These are phyloP conservation scores for Plebejus argus DNA, from an alignment of 2,888 invertebrate genomes.

Conservation along the genomic window DNA sequence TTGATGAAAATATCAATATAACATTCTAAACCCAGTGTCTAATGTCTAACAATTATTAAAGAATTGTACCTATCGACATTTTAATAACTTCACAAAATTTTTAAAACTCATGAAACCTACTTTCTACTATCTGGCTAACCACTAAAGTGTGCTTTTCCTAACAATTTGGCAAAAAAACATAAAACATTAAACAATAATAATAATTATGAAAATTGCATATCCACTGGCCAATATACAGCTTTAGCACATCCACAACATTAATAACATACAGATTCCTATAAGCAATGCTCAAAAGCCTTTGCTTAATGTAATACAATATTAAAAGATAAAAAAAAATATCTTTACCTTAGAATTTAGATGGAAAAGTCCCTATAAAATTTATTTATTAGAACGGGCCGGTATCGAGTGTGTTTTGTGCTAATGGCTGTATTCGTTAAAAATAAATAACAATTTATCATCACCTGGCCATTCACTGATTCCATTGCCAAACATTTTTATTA, in stretches of 20 bases:
- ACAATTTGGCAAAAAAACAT: neutral
- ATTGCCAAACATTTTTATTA: too few relatives aligned
- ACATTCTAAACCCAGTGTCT: neutral
- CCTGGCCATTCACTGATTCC: neutral
- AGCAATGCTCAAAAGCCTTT: neutral
- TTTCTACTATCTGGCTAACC: neutral
- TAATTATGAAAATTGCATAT: neutral
- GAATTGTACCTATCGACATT: neutral
- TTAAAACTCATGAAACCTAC: neutral
- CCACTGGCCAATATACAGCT: constrained; percentile 12
- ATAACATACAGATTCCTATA: neutral
- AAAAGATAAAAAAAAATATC: neutral
- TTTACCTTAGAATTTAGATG: neutral
- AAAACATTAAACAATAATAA: neutral
- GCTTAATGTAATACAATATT: neutral
- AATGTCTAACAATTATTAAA: neutral
- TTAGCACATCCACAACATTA: constrained; percentile 13
- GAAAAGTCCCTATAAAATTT: too few relatives aligned
- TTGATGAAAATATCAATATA: neutral
- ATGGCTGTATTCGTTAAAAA: neutral
- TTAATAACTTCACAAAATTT: neutral
- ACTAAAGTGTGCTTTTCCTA: neutral
- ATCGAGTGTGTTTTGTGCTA: neutral
- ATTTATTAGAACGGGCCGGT: neutral
- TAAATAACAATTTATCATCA: neutral